Percentiles rank a stretch among this genome's conserved stretches.
Conservation (phyloP, 2,113 vertebrate genomes). For the Esox niger region DNA sequence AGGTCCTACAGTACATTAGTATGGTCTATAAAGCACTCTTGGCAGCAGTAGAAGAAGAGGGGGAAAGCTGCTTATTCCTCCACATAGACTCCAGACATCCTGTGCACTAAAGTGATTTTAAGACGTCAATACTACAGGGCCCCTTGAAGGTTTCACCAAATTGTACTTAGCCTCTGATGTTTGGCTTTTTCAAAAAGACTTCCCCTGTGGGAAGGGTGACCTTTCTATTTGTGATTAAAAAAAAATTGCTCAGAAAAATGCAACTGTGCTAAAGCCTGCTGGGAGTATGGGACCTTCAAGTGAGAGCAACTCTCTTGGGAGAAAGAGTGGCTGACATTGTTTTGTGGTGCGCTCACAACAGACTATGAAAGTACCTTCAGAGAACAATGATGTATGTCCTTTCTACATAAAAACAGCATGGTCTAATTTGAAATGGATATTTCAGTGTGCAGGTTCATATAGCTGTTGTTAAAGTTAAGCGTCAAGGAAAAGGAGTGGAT, state of each 20-base stretch:
- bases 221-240: constrained; percentile 31
- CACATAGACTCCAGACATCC: constrained; percentile 50
- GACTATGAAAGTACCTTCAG: not conserved
- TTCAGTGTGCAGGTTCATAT: not conserved
- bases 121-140: constrained; percentile 30
- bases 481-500: constrained; percentile 36
- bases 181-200: not conserved
- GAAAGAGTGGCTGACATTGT: constrained; percentile 20
- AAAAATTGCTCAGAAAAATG: constrained; percentile 32
- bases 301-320: constrained; percentile 1
- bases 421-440: not conserved
- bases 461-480: constrained; percentile 15
- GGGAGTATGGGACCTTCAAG: constrained; percentile 22
- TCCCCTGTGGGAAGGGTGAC: constrained; percentile 27
- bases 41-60: constrained; percentile 43
- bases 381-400: not conserved
- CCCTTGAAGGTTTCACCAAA: not conserved
- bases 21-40: constrained; percentile 64
- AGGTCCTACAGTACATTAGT: constrained; percentile 63
- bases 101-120: constrained; percentile 33
- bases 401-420: not conserved
- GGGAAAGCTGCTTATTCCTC: constrained; percentile 58
- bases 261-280: constrained; percentile 37
- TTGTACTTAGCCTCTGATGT: constrained; percentile 9
- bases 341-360: constrained; percentile 15